These are phyloP conservation scores for Leucoma salicis DNA, from an alignment of 2,888 invertebrate genomes.

Conservation along the genomic window DNA sequence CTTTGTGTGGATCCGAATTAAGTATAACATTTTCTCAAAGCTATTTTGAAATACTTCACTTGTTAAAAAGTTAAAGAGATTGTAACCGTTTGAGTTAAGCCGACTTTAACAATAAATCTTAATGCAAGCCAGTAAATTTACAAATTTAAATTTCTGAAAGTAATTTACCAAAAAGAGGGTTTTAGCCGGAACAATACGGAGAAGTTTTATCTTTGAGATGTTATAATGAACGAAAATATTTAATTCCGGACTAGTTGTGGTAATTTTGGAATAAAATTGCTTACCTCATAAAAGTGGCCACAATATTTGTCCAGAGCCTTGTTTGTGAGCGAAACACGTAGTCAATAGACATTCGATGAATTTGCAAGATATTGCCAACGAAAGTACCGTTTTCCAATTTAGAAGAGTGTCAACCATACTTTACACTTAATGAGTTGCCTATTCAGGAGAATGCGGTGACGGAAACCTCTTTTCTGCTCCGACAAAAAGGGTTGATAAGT, in stretches of 20 bases:
- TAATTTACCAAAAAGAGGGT: constrained; percentile 47
- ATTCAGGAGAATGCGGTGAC: too few relatives aligned
- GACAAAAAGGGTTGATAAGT: too few relatives aligned
- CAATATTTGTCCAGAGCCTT: too few relatives aligned
- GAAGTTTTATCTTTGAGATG: not conserved
- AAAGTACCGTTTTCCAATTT: too few relatives aligned
- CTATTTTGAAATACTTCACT: constrained; percentile 60
- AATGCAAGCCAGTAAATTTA: constrained; percentile 46
- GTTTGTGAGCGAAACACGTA: too few relatives aligned
- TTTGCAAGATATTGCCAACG: too few relatives aligned
- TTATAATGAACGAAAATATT: not conserved
- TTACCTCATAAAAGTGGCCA: too few relatives aligned
- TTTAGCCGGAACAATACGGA: constrained; percentile 16
- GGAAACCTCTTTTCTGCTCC: too few relatives aligned
- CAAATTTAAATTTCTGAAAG: constrained; percentile 54
- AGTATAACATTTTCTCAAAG: constrained; percentile 41
- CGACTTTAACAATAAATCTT: constrained; percentile 59
- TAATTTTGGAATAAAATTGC: not conserved
- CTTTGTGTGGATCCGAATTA: constrained; percentile 18
- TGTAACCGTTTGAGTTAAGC: constrained; percentile 50
- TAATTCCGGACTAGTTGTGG: not conserved
- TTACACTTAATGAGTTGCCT: too few relatives aligned
- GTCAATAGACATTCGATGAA: too few relatives aligned
- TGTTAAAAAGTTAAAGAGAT: constrained; percentile 63
- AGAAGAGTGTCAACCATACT: too few relatives aligned